Conservation (phyloP, 2,888 invertebrate genomes). For the Dermolepida albohirtum region DNA sequence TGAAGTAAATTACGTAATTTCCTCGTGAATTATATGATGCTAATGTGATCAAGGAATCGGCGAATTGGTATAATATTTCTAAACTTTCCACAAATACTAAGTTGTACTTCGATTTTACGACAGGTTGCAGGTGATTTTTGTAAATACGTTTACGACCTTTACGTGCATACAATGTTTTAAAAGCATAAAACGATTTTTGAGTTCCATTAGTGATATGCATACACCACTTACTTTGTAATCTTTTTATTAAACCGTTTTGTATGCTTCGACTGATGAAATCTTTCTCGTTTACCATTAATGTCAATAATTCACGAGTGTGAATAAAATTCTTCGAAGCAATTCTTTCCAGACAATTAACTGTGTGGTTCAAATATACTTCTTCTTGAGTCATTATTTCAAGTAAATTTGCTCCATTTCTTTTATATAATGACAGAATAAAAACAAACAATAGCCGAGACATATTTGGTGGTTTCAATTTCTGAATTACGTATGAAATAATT, state of each 20-base stretch:
- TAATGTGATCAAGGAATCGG: slow-evolving; percentile 29
- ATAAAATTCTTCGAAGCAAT: not conserved
- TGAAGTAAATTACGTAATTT: slow-evolving; percentile 42
- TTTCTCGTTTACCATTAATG: not conserved
- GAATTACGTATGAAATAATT: too few relatives aligned
- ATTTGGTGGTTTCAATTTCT: too few relatives aligned
- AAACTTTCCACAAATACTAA: slow-evolving; percentile 45
- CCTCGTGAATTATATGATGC: slow-evolving; percentile 43
- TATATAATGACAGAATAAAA: not conserved
- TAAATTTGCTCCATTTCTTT: not conserved
- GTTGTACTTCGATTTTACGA: slow-evolving; percentile 31
- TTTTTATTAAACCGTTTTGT: not conserved
- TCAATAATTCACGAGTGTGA: not conserved
- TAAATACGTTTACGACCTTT: not conserved
- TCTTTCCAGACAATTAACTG: slow-evolving; percentile 5
- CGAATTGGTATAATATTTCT: slow-evolving; percentile 35
- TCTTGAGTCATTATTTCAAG: not conserved
- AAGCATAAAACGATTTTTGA: not conserved
- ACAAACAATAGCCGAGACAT: too few relatives aligned
- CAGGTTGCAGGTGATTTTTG: slow-evolving; percentile 7
- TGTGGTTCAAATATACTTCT: not conserved
- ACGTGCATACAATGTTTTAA: not conserved
- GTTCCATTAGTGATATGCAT: slow-evolving; percentile 3
- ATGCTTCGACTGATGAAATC: not conserved
- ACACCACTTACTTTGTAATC: not conserved